Evolutionary conservation across 2,113 vertebrate genomes (phyloP).

Genomic region (Mohoua ochrocephala): DNA sequence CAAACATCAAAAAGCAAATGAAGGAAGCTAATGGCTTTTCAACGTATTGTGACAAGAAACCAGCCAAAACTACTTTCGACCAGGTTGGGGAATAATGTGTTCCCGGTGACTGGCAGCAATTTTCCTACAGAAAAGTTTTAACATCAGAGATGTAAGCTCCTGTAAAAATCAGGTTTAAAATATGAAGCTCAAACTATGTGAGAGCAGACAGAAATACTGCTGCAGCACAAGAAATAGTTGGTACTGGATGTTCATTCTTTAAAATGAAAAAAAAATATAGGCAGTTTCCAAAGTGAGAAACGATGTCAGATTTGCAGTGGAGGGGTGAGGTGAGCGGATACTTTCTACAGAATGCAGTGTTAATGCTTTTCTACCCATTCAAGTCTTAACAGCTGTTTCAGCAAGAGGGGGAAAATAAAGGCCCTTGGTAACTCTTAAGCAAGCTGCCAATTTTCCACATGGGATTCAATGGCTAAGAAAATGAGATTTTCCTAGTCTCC

Average conservation of each 20-base stretch:
- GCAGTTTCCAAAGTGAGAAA: neutral
- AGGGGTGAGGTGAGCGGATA: neutral
- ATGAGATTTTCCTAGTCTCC: neutral
- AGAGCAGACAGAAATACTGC: neutral
- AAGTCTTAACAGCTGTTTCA: conserved; percentile 47
- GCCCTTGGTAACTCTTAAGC: conserved; percentile 40
- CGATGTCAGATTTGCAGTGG: neutral
- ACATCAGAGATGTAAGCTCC: neutral
- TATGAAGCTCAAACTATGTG: neutral
- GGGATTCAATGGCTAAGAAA: conserved; percentile 29
- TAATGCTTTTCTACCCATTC: conserved; percentile 24
- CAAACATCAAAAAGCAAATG: neutral
- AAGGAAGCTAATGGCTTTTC: conserved; percentile 17
- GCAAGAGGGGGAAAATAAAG: neutral
- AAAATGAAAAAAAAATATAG: neutral
- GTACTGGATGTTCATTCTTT: neutral
- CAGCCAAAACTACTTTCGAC: conserved; percentile 1
- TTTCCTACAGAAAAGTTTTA: conserved; percentile 10
- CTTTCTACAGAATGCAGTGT: neutral
- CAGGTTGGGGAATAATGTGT: neutral
- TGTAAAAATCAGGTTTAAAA: neutral
- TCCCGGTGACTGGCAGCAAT: neutral
- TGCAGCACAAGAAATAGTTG: neutral
- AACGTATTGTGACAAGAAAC: conserved; percentile 11
- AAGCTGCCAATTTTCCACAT: conserved; percentile 63